Percentiles rank a stretch among this genome's conserved stretches.
Evolutionary conservation across 2,888 invertebrate genomes (phyloP).

Genomic region (Linnaemya vulpina): DNA sequence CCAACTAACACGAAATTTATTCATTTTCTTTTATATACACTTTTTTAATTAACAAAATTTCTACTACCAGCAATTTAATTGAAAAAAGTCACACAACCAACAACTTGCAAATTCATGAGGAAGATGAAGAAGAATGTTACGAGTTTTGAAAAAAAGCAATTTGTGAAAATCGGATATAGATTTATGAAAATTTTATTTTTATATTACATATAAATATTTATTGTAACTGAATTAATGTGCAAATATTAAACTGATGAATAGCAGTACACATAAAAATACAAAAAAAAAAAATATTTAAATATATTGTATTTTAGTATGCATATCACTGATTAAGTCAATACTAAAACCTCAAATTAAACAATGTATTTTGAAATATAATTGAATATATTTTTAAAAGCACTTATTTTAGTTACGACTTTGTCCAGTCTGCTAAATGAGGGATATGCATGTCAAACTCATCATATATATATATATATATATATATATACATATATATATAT

Average conservation of each 20-base stretch:
- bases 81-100: slow-evolving; percentile 63
- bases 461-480: too few species aligned
- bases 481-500: too few species aligned
- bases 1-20: slow-evolving; percentile 20
- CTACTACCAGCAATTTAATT: slow-evolving; percentile 50
- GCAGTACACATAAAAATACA: slow-evolving; percentile 7
- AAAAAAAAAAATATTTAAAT: not conserved
- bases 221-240: slow-evolving; percentile 25
- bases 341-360: slow-evolving; percentile 5
- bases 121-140: slow-evolving; percentile 52
- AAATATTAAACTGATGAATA: slow-evolving; percentile 13
- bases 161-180: too few species aligned
- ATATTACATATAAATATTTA: slow-evolving; percentile 30
- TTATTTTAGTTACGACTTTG: not conserved
- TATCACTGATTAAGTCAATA: not conserved
- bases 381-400: not conserved
- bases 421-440: slow-evolving; percentile 21
- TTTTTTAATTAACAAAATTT: slow-evolving; percentile 33
- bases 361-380: not conserved
- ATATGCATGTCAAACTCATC: slow-evolving; percentile 8
- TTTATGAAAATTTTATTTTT: slow-evolving; percentile 34
- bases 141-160: slow-evolving; percentile 35
- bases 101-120: slow-evolving; percentile 65
- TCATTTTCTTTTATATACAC: slow-evolving; percentile 18
- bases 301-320: not conserved